Evolutionary conservation across 1,140 invertebrate genomes (phyloP).

Genomic region (Drosophila repleta): DNA sequence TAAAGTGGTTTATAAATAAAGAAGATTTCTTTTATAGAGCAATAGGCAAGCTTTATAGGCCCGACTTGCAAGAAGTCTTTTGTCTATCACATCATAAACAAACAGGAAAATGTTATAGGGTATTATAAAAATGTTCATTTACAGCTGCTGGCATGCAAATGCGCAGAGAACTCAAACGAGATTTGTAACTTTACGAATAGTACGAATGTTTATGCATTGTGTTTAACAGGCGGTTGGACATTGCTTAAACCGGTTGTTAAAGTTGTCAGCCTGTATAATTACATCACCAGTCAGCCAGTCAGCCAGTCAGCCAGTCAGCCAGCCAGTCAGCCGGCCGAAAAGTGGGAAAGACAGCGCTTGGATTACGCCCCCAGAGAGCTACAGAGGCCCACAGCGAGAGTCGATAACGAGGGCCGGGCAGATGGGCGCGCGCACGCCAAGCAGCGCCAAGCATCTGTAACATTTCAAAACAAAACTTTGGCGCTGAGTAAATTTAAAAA

Average conservation of each 20-base stretch:
- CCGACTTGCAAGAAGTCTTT: not conserved
- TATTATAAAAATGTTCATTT: not conserved
- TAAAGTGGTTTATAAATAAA: not conserved
- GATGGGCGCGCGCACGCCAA: constrained; percentile 14
- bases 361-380: constrained; percentile 33
- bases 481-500: constrained; percentile 27
- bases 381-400: not conserved
- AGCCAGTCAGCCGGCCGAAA: constrained; percentile 5
- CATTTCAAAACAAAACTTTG: constrained; percentile 45
- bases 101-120: not conserved
- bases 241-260: constrained; percentile 67
- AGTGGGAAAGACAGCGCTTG: constrained; percentile 32
- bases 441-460: constrained; percentile 51
- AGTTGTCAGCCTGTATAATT: constrained; percentile 66
- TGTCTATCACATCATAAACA: not conserved
- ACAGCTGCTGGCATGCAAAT: constrained; percentile 24
- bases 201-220: constrained; percentile 45
- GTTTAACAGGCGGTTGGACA: constrained; percentile 36
- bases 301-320: too few species aligned
- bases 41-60: not conserved
- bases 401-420: constrained; percentile 38
- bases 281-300: too few species aligned
- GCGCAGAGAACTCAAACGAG: constrained; percentile 54
- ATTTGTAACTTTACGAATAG: constrained; percentile 25
- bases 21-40: not conserved